Evolutionary conservation across 2,113 vertebrate species (phyloP).

Genomic region (Scophthalmus maximus): DNA sequence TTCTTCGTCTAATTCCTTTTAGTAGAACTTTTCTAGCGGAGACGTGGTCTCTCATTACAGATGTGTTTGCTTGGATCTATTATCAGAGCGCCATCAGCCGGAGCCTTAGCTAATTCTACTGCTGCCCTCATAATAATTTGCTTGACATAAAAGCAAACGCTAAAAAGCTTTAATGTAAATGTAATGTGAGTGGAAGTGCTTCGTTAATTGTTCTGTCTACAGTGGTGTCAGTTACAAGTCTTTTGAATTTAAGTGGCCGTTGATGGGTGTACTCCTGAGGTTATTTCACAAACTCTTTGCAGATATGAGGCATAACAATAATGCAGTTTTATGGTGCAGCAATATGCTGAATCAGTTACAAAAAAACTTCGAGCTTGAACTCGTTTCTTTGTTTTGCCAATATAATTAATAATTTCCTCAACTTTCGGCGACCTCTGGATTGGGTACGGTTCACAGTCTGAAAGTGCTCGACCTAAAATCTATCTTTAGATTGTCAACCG

Average conservation of each 20-base stretch:
- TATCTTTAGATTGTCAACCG: conserved; percentile 35
- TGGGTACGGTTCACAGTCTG: conserved; percentile 15
- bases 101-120: conserved; percentile 46
- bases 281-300: conserved; percentile 36
- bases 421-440: conserved; percentile 27
- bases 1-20: conserved; percentile 47
- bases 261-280: conserved; percentile 34
- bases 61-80: conserved; percentile 48
- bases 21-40: conserved; percentile 35
- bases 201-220: conserved; percentile 43
- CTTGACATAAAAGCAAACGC: conserved; percentile 53
- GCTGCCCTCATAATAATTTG: conserved; percentile 63
- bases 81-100: conserved; percentile 34
- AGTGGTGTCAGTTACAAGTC: conserved; percentile 35
- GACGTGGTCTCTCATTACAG: conserved; percentile 36
- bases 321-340: conserved; percentile 11
- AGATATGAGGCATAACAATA: conserved; percentile 8
- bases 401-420: conserved; percentile 6
- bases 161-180: conserved; percentile 62
- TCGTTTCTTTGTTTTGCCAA: neutral
- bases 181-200: conserved; percentile 55
- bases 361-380: conserved; percentile 1
- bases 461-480: conserved; percentile 13
- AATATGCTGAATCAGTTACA: conserved; percentile 21
- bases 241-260: conserved; percentile 46